Evolutionary conservation across 2,797 vertebrate species (phyloP).

Genomic region (Margarornis squamiger): DNA sequence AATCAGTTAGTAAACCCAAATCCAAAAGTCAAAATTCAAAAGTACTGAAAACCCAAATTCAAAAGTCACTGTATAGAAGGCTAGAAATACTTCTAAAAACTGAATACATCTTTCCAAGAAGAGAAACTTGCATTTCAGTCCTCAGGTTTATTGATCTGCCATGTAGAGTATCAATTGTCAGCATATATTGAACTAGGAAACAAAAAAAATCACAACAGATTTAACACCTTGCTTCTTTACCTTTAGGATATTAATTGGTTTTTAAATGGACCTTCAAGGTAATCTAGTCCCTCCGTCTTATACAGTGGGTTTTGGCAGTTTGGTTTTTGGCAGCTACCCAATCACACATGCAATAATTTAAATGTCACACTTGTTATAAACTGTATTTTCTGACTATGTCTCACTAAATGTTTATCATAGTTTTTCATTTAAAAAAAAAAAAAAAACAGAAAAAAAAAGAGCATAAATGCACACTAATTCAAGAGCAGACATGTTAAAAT

Average conservation of each 20-base stretch:
- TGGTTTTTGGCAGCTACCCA: too few species aligned
- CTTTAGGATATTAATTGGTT: background rate
- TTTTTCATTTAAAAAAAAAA: background rate
- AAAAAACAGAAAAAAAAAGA: too few species aligned
- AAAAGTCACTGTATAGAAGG: background rate
- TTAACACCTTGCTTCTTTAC: background rate
- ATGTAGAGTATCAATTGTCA: background rate
- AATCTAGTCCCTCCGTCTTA: background rate
- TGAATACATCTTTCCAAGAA: background rate
- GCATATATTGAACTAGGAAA: background rate
- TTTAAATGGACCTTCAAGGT: background rate
- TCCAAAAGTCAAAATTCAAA: background rate
- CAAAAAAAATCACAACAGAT: background rate
- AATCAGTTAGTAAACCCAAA: background rate
- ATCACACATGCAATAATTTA: background rate
- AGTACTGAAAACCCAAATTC: background rate
- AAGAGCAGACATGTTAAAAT: background rate
- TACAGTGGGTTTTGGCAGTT: background rate
- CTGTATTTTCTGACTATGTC: background rate
- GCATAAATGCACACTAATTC: background rate
- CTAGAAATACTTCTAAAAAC: background rate
- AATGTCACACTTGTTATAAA: background rate
- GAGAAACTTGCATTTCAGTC: background rate
- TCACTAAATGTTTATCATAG: background rate
- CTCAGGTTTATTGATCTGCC: background rate